Conservation (phyloP, 92 coral and sea anemone genomes). For the Porites rus region DNA sequence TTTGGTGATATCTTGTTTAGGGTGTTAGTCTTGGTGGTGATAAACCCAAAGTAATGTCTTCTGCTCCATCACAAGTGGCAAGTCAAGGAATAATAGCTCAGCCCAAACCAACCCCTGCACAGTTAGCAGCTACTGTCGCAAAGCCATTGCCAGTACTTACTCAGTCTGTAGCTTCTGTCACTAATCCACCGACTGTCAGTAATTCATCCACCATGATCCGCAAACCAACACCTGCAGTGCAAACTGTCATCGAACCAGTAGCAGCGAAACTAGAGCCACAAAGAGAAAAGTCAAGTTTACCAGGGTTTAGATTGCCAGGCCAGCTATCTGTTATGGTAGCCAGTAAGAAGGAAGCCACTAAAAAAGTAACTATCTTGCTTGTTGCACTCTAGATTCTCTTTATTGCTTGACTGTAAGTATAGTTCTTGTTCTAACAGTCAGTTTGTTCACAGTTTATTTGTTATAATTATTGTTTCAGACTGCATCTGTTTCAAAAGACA, state of each 20-base stretch:
- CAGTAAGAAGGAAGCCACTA: not conserved
- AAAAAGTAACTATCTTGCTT: not conserved
- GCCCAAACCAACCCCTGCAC: constrained; percentile 6
- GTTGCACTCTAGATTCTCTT: not conserved
- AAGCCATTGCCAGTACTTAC: not conserved
- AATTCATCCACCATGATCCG: too few species aligned
- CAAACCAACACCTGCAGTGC: not conserved
- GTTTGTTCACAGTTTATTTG: too few species aligned
- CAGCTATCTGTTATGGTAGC: not conserved
- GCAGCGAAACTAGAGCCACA: not conserved
- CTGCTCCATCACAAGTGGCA: constrained; percentile 19
- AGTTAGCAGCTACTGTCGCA: not conserved
- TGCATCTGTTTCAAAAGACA: constrained; percentile 14
- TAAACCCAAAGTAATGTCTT: constrained; percentile 7
- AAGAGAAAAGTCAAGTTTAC: not conserved
- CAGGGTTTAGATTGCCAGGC: not conserved
- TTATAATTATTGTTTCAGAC: not conserved
- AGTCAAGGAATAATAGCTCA: not conserved
- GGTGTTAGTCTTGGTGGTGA: not conserved
- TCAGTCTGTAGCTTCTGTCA: too few species aligned
- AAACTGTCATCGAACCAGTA: not conserved
- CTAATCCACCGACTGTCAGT: too few species aligned
- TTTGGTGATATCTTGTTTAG: not conserved
- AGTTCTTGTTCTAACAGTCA: not conserved
- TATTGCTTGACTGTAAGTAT: not conserved